Evolutionary conservation across 1,140 invertebrate species (phyloP).

Genomic region (Diprion similis): DNA sequence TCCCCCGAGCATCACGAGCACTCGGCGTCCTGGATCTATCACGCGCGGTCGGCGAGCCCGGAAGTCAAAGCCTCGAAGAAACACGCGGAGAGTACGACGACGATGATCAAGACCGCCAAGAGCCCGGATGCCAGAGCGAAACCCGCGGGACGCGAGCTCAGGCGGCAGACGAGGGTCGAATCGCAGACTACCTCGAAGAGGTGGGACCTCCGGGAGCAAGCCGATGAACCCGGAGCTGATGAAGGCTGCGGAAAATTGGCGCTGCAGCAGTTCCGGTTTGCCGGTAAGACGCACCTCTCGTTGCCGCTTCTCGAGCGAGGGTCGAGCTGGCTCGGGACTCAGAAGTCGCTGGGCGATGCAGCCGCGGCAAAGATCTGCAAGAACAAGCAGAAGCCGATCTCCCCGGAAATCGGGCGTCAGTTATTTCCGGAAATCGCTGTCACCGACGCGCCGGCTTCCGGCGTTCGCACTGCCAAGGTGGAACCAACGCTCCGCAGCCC

Average conservation of each 20-base stretch:
- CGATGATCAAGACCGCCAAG: constrained; percentile 20
- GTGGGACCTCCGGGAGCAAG: constrained; percentile 44
- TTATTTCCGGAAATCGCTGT: constrained; percentile 55
- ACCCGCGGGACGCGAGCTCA: constrained; percentile 11
- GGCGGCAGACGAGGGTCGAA: constrained; percentile 30
- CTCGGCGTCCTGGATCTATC: constrained; percentile 37
- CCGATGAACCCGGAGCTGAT: constrained; percentile 32
- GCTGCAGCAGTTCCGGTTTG: constrained; percentile 45
- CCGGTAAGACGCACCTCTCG: constrained; percentile 54
- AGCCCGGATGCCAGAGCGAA: constrained; percentile 12
- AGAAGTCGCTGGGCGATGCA: constrained; percentile 36
- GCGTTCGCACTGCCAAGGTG: constrained; percentile 49
- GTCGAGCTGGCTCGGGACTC: constrained; percentile 38
- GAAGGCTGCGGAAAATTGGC: constrained; percentile 40
- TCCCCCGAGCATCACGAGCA: constrained; percentile 30
- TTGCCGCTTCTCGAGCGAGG: constrained; percentile 50
- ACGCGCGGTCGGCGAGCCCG: constrained; percentile 36
- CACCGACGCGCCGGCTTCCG: constrained; percentile 45
- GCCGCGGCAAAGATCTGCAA: constrained; percentile 50
- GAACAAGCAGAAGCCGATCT: constrained; percentile 47
- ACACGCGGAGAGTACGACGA: constrained; percentile 34
- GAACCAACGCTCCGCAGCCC: constrained; percentile 53
- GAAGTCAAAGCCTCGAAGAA: constrained; percentile 44
- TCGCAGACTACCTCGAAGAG: constrained; percentile 28
- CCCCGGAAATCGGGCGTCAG: constrained; percentile 50